phyloP scores from a whole-genome alignment of 2,888 invertebrate genomes.

The Acanthosepion pharaonis region DNA sequence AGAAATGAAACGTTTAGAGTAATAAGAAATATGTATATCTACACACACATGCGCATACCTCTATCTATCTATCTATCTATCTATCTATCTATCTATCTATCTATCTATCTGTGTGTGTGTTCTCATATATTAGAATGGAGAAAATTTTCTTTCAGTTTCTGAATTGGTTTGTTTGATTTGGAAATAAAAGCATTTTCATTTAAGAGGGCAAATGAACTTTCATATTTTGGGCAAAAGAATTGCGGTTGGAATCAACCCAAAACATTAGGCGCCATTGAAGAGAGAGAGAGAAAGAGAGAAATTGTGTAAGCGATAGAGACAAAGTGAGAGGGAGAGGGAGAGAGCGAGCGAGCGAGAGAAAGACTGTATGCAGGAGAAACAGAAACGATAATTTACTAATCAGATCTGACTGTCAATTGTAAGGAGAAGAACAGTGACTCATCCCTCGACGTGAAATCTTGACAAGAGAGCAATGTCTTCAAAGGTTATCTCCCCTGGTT shows the following conservation, averaged over 20 bases:
- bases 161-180: too few species aligned
- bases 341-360: background rate
- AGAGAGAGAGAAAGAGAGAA: background rate
- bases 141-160: too few species aligned
- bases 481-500: slow-evolving; percentile 13
- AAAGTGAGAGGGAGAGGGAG: background rate
- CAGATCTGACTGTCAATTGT: slow-evolving; percentile 2
- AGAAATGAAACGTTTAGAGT: too few species aligned
- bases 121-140: too few species aligned
- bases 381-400: background rate
- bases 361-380: background rate
- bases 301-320: too few species aligned
- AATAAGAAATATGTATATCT: too few species aligned
- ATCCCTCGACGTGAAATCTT: background rate
- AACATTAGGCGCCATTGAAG: background rate
- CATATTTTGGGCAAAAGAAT: background rate
- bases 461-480: background rate
- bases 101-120: background rate
- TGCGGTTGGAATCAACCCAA: background rate
- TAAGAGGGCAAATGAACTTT: background rate
- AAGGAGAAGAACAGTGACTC: background rate
- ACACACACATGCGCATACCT: background rate
- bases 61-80: background rate
- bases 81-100: background rate
- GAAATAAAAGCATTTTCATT: too few species aligned